phyloP scores from a whole-genome alignment of 1,140 invertebrate genomes.

The Ladona fulva region DNA sequence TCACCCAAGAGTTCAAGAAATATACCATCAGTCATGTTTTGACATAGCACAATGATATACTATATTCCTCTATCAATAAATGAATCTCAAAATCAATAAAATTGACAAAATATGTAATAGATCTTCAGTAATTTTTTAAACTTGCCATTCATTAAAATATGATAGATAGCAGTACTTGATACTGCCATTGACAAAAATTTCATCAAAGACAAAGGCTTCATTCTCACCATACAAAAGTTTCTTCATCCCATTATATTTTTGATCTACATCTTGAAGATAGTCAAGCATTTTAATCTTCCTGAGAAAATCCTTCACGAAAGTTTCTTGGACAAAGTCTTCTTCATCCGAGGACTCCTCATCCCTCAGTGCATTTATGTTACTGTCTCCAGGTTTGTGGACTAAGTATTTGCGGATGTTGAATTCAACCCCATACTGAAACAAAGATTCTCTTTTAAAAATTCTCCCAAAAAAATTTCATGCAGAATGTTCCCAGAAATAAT shows the following conservation, averaged over 20 bases:
- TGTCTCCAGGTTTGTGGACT: background rate
- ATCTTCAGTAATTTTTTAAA: no score
- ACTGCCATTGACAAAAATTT: no score
- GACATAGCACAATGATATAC: no score
- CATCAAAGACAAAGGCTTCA: background rate
- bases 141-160: no score
- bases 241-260: background rate
- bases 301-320: background rate
- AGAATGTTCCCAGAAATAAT: no score
- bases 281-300: background rate
- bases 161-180: no score
- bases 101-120: no score
- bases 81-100: no score
- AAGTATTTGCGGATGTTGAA: slow-evolving; percentile 26
- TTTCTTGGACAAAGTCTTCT: background rate
- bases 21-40: no score
- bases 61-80: no score
- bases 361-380: background rate
- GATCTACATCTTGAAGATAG: background rate
- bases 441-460: slow-evolving; percentile 21
- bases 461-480: no score
- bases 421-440: slow-evolving; percentile 31
- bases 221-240: background rate
- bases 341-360: background rate
- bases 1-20: no score